These are phyloP conservation scores for Eurystomus glaucurus DNA, from an alignment of 2,797 vertebrate genomes.

Conservation along the genomic window DNA sequence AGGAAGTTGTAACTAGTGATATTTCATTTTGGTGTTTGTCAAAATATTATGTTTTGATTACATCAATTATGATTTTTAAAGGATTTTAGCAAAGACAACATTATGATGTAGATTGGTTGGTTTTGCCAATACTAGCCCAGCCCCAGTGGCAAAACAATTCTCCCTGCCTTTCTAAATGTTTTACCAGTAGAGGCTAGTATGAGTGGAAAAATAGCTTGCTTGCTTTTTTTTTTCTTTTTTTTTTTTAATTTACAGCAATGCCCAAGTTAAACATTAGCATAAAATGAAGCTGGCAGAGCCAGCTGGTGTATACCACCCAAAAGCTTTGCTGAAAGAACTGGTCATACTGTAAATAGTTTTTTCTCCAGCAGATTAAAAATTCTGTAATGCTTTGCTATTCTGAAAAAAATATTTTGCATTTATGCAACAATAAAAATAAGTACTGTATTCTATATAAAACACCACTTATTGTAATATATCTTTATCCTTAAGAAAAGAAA, in stretches of 20 bases:
- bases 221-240: neutral
- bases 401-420: conserved; percentile 74
- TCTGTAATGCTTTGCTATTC: conserved; percentile 53
- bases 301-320: neutral
- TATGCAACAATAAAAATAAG: conserved; percentile 74
- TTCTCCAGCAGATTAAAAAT: conserved; percentile 68
- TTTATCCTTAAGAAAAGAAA: conserved; percentile 72
- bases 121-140: conserved; percentile 51
- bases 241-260: neutral
- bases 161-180: neutral
- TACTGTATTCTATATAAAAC: conserved; percentile 75
- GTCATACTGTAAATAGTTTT: conserved; percentile 42
- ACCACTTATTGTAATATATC: conserved; percentile 61
- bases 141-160: neutral
- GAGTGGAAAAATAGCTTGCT: neutral
- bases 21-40: conserved; percentile 67
- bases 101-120: neutral
- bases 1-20: conserved; percentile 11
- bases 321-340: conserved; percentile 60
- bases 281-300: conserved; percentile 37
- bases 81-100: conserved; percentile 58
- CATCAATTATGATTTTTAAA: conserved; percentile 9
- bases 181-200: neutral
- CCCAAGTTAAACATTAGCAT: conserved; percentile 9
- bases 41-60: conserved; percentile 58